A percentile compares a stretch with the other conserved stretches of the same genome.
phyloP scores from a whole-genome alignment of 2,797 vertebrate species.

The Muscicapa striata region DNA sequence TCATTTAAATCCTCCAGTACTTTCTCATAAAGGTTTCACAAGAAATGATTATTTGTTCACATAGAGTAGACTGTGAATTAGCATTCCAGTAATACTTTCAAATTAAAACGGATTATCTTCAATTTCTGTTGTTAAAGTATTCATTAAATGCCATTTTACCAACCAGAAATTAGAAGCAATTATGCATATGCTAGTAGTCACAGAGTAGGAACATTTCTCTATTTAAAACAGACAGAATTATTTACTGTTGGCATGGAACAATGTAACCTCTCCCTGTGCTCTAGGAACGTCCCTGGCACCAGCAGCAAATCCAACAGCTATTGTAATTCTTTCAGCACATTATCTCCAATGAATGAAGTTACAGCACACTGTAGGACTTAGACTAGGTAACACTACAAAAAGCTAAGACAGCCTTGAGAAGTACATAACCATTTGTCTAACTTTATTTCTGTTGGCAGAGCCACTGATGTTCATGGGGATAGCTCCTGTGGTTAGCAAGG shows the following conservation, averaged over 20 bases:
- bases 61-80: background rate
- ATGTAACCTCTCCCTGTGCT: background rate
- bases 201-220: background rate
- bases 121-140: slow-evolving; percentile 2
- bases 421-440: background rate
- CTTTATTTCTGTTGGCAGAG: background rate
- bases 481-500: background rate
- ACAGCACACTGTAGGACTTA: background rate
- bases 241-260: background rate
- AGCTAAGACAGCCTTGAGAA: background rate
- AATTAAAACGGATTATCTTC: slow-evolving; percentile 16
- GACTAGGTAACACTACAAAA: background rate
- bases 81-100: background rate
- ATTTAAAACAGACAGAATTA: background rate
- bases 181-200: background rate
- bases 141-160: slow-evolving; percentile 31
- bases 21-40: background rate
- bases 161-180: slow-evolving; percentile 26
- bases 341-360: background rate
- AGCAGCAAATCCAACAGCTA: background rate
- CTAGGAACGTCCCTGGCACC: background rate
- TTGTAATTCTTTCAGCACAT: background rate
- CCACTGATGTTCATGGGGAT: background rate
- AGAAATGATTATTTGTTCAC: slow-evolving; percentile 11
- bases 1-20: background rate